Conservation (phyloP, 2,113 vertebrate genomes). For the Oncorhynchus tshawytscha region DNA sequence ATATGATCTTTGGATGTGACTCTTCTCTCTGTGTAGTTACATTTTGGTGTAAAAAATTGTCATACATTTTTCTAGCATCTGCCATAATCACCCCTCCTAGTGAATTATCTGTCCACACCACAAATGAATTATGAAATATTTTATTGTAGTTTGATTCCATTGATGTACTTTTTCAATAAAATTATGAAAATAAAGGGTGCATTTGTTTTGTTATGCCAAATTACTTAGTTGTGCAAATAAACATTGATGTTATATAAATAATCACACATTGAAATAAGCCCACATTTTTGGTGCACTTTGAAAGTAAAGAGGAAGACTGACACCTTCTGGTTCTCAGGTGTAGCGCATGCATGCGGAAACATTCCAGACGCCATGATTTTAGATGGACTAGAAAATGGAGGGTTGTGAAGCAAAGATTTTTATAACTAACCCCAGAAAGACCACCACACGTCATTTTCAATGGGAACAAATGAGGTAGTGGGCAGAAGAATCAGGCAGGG, state of each 20-base stretch:
- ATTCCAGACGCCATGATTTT: too few species aligned
- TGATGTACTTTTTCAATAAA: slow-evolving; percentile 82
- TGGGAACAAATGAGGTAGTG: too few species aligned
- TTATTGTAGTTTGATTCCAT: slow-evolving; percentile 68
- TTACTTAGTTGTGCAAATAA: not conserved
- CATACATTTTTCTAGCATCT: slow-evolving; percentile 70
- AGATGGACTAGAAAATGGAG: too few species aligned
- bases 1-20: slow-evolving; percentile 63
- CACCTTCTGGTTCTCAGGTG: not conserved
- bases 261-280: too few species aligned
- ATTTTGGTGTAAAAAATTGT: slow-evolving; percentile 63
- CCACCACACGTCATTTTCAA: too few species aligned
- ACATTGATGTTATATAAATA: too few species aligned
- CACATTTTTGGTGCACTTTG: not conserved
- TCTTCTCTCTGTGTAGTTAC: slow-evolving; percentile 60
- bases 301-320: not conserved
- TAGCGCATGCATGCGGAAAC: too few species aligned
- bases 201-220: slow-evolving; percentile 18
- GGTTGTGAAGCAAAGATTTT: too few species aligned
- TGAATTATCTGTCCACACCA: slow-evolving; percentile 53
- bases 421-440: too few species aligned
- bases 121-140: slow-evolving; percentile 55
- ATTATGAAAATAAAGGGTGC: slow-evolving; percentile 41
- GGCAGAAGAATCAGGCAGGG: too few species aligned
- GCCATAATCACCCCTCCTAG: slow-evolving; percentile 55